Base-by-base conservation (phyloP, 2,888 invertebrate genomes). In the Sinodicranocentrus sp. region DNA sequence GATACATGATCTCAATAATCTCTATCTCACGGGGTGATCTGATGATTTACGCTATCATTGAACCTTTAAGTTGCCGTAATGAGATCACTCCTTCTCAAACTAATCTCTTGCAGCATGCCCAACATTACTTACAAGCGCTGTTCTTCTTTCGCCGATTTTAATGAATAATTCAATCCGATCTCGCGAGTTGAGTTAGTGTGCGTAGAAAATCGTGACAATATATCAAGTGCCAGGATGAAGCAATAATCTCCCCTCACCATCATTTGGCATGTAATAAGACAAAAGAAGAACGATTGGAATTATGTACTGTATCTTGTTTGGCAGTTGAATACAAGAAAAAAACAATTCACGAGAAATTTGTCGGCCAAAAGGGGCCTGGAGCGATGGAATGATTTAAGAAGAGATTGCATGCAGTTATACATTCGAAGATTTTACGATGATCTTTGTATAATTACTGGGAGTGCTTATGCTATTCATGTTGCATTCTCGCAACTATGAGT, bases 151-250 rank as follows among this genome's bases (percentile, higher is more conserved):
- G 5, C 33, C 44, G 23, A 68, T 43, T 54, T 70, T 72, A 65
- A 79, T 72, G 72, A 78, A 70, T 68, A 52, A 68, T 78, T 78
- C 23, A 54, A 67, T 76, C 72, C 21, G 71, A 71, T 71, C 71
- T 28, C 33, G 5, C 19, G 25, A 72, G 61, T 28, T 21, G 26
- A 5, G 17, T 25, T 25, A 52, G 17, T 61, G 54, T 68, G 59
- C 77, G 67, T 67, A 59, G 57, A 63, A 78, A 78, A 71, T 78
- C 78, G 78, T 78, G 78, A 78, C 78, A 61, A 78, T 78, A 78
- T 63, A 78, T 78, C 78, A 78, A 71, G 57, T 68, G 26, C 59
- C 76, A 52, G 19, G 65, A 67, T 28, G 65, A 54, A 67, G 54
- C 54, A 67, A 65, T 76, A 65, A 65, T 67, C 67, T 76, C 21